These are phyloP conservation scores for Apis cerana DNA, from an alignment of 1,140 invertebrate genomes.

Conservation along the genomic window DNA sequence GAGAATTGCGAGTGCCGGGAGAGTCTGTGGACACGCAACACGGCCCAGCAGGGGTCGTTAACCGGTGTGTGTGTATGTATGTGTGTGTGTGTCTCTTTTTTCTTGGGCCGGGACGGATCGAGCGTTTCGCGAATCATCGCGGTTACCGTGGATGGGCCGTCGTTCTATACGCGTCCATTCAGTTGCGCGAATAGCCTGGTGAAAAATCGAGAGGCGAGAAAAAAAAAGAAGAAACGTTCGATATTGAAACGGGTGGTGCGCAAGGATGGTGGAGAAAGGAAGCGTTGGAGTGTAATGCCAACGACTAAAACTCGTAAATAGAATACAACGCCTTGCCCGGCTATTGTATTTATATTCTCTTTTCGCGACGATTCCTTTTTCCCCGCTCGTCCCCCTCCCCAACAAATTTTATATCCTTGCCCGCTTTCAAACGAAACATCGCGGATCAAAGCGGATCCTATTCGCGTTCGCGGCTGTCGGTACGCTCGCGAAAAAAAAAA, in stretches of 20 bases:
- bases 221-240: not conserved
- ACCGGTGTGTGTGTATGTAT: not conserved
- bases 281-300: constrained; percentile 16
- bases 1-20: not conserved
- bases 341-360: constrained; percentile 39
- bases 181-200: not conserved
- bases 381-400: not conserved
- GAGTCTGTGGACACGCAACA: not conserved
- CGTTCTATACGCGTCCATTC: not conserved
- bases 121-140: constrained; percentile 10
- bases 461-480: not conserved
- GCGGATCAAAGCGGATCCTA: constrained; percentile 19
- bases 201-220: constrained; percentile 29
- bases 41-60: constrained; percentile 3
- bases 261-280: not conserved
- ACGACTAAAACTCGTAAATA: constrained; percentile 26
- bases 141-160: not conserved
- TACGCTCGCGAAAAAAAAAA: not conserved
- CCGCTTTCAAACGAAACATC: not conserved
- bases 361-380: constrained; percentile 38
- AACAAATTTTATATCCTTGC: constrained; percentile 28
- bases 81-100: constrained; percentile 4
- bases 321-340: constrained; percentile 1
- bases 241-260: constrained; percentile 15
- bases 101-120: not conserved